Evolutionary conservation across 1,140 invertebrate species (phyloP), one percentile per base, ranked within the genome.

Genomic region (Drosophila simulans): DNA sequence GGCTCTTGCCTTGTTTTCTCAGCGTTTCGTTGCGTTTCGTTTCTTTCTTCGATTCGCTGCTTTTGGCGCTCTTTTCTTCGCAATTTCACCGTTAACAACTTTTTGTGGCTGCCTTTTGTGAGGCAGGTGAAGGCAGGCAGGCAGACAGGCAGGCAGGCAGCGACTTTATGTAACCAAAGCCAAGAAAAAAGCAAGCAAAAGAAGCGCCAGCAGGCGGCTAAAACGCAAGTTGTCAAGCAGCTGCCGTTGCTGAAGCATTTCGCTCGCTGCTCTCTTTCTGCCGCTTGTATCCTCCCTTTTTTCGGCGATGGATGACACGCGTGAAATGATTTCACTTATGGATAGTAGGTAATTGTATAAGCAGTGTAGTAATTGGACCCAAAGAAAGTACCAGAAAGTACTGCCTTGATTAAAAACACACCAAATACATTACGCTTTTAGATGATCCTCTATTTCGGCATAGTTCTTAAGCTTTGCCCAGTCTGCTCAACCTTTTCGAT

Each of bases 31-130:
- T 51, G 40, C 53, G 27, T 27, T 70, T 40, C 27, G 27, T 48
- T 49, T 35, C 46, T 46, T 58, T 58, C 57, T 52, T 53, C 54
- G 31, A 31, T 77, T 42, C 48, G 27, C n/a, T 51, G 22, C 66
- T 64, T 68, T 84, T 84, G 55, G 63, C 57, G 82, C 69, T 86
- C 74, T 64, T 85, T 79, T 83, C 80, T 84, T 88, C 70, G 84
- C 84, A 88, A 88, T 88, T 88, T 88, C 84, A 89, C 84, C 84
- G 84, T 89, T 86, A 88, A 86, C 80, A 43, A 77, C 62, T 40
- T 60, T 59, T 60, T 60, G 57, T 64, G 45, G 22, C 45, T 48
- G 45, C 45, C 45, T 48, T 48, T 66, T 60, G 54, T 65, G 48
- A 62, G 78, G 58, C 82, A 88, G 83, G 83, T 88, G 83, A 83